Conservation (phyloP, 2,888 invertebrate species). For the Myopa tessellatipennis region DNA sequence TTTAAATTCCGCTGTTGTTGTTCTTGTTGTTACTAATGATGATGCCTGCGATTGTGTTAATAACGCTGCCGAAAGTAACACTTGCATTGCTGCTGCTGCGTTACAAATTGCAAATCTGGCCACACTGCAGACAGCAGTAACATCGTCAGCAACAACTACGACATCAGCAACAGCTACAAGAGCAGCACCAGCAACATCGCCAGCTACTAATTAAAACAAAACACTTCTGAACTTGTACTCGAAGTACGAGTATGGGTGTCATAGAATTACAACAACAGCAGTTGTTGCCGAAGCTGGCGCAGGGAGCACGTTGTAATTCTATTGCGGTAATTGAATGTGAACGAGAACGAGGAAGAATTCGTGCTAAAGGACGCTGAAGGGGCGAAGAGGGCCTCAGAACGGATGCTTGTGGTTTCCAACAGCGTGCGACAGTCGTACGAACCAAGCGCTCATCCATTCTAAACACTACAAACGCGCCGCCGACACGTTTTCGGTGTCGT, state of each 20-base stretch:
- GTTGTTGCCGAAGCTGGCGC: neutral
- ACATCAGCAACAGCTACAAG: too few relatives aligned
- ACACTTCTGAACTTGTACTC: neutral
- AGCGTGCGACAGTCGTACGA: too few relatives aligned
- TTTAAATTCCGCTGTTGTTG: too few relatives aligned
- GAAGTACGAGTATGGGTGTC: neutral
- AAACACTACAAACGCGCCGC: neutral
- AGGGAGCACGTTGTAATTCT: constrained; percentile 19
- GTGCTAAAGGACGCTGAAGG: neutral
- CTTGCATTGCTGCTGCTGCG: neutral
- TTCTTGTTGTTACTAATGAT: too few relatives aligned
- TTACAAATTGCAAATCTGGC: neutral
- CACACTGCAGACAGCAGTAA: neutral
- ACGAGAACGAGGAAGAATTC: neutral
- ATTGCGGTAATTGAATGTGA: constrained; percentile 24
- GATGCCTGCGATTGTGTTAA: too few relatives aligned
- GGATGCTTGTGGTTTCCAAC: too few relatives aligned
- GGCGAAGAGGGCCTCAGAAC: too few relatives aligned
- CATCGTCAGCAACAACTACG: too few relatives aligned
- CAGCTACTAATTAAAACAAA: constrained; percentile 14
- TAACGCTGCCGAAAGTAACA: neutral
- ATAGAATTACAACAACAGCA: neutral
- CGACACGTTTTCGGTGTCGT: neutral
- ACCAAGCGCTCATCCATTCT: neutral
- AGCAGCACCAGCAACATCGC: neutral